Evolutionary conservation across 2,797 vertebrate species (phyloP).

Genomic region (Rhinogobio ventralis): DNA sequence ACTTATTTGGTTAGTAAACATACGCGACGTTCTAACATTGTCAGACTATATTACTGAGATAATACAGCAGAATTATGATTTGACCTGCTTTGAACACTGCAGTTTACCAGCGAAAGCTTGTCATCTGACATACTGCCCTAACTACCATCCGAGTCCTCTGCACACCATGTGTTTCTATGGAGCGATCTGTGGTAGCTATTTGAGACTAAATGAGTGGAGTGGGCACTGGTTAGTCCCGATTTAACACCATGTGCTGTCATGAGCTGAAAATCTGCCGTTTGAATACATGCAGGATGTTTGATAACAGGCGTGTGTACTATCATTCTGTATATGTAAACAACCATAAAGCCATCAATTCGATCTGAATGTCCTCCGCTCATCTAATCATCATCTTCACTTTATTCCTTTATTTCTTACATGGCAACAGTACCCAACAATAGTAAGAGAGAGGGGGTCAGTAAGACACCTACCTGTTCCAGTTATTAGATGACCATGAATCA

Average conservation of each 20-base stretch:
- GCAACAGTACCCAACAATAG: constrained; percentile 25
- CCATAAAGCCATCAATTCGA: neutral
- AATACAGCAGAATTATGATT: neutral
- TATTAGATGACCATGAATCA: constrained; percentile 43
- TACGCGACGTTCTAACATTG: neutral
- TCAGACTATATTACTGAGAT: neutral
- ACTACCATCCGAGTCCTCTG: neutral
- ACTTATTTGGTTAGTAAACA: neutral
- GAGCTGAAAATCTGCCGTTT: neutral
- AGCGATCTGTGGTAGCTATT: constrained; percentile 4
- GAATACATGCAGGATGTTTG: neutral
- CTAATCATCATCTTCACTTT: neutral
- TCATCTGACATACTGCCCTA: constrained; percentile 2
- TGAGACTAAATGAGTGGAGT: neutral
- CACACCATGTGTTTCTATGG: constrained; percentile 21
- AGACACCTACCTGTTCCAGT: constrained; percentile 42
- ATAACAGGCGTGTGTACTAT: neutral
- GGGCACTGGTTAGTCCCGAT: neutral
- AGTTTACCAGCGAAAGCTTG: neutral
- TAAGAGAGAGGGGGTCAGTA: constrained; percentile 1
- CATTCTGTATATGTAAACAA: constrained; percentile 6
- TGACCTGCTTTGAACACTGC: neutral
- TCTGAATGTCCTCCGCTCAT: neutral
- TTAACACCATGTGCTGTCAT: neutral
- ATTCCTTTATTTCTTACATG: constrained; percentile 16